These are phyloP conservation scores for Aphelinus atriplicis DNA, from an alignment of 1,140 invertebrate genomes.

Conservation along the genomic window DNA sequence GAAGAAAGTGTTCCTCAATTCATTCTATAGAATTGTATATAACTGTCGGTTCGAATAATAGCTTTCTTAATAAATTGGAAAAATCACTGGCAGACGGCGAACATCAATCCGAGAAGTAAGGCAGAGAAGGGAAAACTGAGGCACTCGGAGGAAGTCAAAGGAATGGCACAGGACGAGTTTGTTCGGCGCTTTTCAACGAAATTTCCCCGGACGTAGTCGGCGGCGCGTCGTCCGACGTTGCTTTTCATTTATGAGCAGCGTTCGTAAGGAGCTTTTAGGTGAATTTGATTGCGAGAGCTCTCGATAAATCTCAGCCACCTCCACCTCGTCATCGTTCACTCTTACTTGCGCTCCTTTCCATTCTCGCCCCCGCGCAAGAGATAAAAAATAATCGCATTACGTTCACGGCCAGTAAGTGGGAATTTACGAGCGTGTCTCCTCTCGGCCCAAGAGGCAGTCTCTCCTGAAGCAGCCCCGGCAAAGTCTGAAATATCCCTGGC, in stretches of 20 bases:
- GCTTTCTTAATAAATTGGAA: no score
- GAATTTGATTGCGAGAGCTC: conserved; percentile 28
- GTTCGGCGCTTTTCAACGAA: conserved; percentile 5
- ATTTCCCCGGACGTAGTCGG: not conserved
- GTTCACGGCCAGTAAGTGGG: conserved; percentile 29
- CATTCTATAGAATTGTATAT: no score
- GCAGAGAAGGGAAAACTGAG: no score
- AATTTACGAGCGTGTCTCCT: conserved; percentile 31
- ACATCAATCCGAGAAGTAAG: no score
- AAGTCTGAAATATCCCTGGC: conserved; percentile 19
- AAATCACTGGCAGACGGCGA: no score
- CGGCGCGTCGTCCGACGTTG: not conserved
- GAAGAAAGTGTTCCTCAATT: no score
- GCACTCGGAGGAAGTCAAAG: no score
- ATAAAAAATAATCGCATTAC: conserved; percentile 42
- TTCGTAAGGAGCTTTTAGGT: conserved; percentile 37
- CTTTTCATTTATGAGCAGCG: conserved; percentile 37
- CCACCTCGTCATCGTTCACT: not conserved
- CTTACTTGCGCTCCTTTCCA: not conserved
- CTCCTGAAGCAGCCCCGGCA: not conserved
- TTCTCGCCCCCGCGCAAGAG: conserved; percentile 3
- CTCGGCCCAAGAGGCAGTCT: not conserved
- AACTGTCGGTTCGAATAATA: no score
- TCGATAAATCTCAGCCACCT: conserved; percentile 32
- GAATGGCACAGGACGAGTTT: no score